Evolutionary conservation across 2,797 vertebrate species (phyloP).

Genomic region (Anguilla pacifica): DNA sequence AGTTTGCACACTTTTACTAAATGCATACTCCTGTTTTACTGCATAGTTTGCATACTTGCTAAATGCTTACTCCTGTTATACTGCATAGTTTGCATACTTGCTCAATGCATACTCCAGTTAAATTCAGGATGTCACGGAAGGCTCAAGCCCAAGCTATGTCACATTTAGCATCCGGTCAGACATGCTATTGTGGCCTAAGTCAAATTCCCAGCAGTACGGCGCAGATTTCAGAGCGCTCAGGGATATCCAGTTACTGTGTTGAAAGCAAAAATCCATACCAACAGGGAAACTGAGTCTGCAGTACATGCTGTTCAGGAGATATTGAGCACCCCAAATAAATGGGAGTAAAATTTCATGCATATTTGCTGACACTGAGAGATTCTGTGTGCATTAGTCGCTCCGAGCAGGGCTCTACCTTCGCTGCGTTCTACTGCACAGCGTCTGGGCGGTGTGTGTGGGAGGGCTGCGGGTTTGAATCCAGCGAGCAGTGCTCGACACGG

Average conservation of each 20-base stretch:
- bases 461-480: not conserved
- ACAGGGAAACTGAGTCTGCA: not conserved
- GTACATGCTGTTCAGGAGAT: not conserved
- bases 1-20: too few species aligned
- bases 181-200: conserved; percentile 33
- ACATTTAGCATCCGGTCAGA: not conserved
- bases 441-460: not conserved
- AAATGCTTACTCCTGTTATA: conserved; percentile 35
- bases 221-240: conserved; percentile 53
- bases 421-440: not conserved
- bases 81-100: too few species aligned
- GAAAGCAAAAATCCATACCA: not conserved
- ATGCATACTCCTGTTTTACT: not conserved
- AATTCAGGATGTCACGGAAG: not conserved
- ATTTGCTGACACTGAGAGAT: not conserved
- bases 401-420: not conserved
- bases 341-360: not conserved
- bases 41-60: not conserved
- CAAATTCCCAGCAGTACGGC: conserved; percentile 28
- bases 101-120: not conserved
- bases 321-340: not conserved
- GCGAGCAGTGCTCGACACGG: too few species aligned
- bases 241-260: not conserved
- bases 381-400: not conserved
- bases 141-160: conserved; percentile 20